A percentile compares a stretch with the other conserved stretches of the same genome.
phyloP scores from a whole-genome alignment of 2,888 invertebrate genomes.

The Salpingus planirostris region DNA sequence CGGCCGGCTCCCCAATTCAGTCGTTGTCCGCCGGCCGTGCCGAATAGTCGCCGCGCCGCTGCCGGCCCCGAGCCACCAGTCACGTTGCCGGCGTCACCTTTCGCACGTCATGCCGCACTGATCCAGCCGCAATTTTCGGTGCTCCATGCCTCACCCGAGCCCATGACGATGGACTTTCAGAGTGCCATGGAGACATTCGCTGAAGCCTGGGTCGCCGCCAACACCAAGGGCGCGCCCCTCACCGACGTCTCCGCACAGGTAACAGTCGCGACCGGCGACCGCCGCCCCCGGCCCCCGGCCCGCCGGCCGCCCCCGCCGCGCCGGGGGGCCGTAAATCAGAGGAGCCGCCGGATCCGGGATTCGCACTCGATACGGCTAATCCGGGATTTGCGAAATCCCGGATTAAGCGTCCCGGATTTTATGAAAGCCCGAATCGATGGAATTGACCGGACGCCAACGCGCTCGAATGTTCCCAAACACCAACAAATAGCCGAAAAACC shows the following conservation, averaged over 20 bases:
- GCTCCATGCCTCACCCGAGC: conserved; percentile 7
- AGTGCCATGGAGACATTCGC: conserved; percentile 98
- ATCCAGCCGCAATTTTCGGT: conserved; percentile 1
- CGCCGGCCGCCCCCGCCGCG: conserved; percentile 49
- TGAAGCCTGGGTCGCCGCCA: conserved; percentile 94
- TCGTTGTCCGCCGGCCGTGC: conserved; percentile 28
- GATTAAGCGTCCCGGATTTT: conserved; percentile 29
- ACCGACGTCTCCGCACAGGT: conserved; percentile 61
- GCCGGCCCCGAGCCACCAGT: conserved; percentile 24
- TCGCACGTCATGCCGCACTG: conserved; percentile 6
- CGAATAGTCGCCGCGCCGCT: conserved; percentile 22
- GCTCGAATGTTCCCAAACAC: too few species aligned
- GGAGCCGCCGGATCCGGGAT: conserved; percentile 6
- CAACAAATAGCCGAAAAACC: too few species aligned
- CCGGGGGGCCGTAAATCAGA: conserved; percentile 51
- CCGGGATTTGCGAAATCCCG: conserved; percentile 35
- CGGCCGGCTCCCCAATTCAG: conserved; percentile 20
- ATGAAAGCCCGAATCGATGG: conserved; percentile 17
- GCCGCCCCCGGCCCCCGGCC: too few species aligned
- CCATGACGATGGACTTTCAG: conserved; percentile 82
- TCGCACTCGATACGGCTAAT: conserved; percentile 27
- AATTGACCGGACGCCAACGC: conserved; percentile 9
- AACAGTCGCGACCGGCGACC: too few species aligned
- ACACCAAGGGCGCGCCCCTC: conserved; percentile 57
- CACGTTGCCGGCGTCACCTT: conserved; percentile 33